Evolutionary conservation across 2,888 invertebrate species (phyloP).

Genomic region (Alloplasta piceator): DNA sequence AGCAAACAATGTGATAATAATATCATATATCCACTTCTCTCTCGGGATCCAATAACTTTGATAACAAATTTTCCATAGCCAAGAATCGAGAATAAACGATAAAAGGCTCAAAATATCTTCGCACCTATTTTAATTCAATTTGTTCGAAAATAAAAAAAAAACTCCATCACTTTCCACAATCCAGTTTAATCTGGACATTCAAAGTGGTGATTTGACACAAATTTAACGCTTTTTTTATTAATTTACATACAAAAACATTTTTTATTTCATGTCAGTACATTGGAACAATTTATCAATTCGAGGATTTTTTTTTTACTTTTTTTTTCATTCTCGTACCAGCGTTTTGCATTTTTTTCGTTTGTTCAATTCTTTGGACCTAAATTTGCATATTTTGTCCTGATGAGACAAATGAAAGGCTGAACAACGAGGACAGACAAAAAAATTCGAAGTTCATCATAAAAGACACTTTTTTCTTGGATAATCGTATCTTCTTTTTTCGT

Average conservation of each 20-base stretch:
- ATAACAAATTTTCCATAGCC: constrained; percentile 34
- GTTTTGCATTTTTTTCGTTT: not conserved
- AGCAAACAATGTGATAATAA: too few relatives aligned
- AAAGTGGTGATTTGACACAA: not conserved
- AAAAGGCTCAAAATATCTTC: constrained; percentile 15
- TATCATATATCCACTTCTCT: constrained; percentile 6
- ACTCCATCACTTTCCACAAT: not conserved
- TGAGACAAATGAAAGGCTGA: constrained; percentile 30
- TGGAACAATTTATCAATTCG: constrained; percentile 36
- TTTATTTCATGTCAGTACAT: constrained; percentile 42
- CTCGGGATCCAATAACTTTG: constrained; percentile 50
- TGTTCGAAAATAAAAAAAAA: too few relatives aligned
- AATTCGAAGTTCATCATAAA: constrained; percentile 44
- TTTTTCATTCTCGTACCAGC: constrained; percentile 9
- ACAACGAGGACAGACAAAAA: constrained; percentile 34
- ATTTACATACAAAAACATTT: constrained; percentile 56
- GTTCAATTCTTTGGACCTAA: not conserved
- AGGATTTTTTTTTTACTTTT: constrained; percentile 9
- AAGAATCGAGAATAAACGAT: constrained; percentile 11
- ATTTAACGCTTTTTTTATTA: not conserved
- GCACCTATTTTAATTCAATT: not conserved
- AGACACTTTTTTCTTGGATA: constrained; percentile 6
- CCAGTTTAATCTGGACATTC: not conserved
- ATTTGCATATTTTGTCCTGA: constrained; percentile 3
- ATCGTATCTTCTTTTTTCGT: not conserved